Evolutionary conservation across 2,113 vertebrate species (phyloP).

Genomic region (Strix uralensis): DNA sequence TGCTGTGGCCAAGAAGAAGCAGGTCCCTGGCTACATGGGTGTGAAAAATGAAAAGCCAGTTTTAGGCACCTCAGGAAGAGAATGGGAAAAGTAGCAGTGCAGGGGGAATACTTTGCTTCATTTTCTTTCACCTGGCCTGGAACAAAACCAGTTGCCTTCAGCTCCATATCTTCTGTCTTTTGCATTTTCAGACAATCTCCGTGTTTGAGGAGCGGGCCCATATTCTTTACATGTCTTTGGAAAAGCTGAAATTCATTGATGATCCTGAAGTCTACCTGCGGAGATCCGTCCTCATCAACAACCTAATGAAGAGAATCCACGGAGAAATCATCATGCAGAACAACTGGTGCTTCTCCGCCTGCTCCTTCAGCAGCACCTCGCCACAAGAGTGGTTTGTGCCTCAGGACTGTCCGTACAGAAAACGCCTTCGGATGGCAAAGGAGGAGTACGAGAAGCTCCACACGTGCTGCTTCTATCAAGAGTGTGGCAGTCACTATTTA

Average conservation of each 20-base stretch:
- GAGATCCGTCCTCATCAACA: slow-evolving; percentile 95
- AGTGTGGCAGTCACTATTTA: slow-evolving; percentile 86
- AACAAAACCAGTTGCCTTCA: not conserved
- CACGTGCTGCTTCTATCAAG: slow-evolving; percentile 90
- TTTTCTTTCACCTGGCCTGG: not conserved
- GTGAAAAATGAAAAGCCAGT: not conserved
- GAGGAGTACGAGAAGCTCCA: slow-evolving; percentile 85
- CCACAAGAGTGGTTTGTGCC: slow-evolving; percentile 82
- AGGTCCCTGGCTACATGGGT: not conserved
- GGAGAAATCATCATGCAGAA: slow-evolving; percentile 93
- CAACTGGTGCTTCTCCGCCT: slow-evolving; percentile 90
- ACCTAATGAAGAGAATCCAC: slow-evolving; percentile 90
- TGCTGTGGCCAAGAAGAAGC: not conserved
- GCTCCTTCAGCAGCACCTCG: slow-evolving; percentile 71
- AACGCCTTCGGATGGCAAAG: slow-evolving; percentile 87
- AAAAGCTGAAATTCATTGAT: slow-evolving; percentile 95
- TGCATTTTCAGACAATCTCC: slow-evolving; percentile 82
- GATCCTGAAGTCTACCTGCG: slow-evolving; percentile 94
- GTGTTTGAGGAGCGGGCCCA: slow-evolving; percentile 92
- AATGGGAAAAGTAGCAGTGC: not conserved
- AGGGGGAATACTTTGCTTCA: not conserved
- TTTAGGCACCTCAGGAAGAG: not conserved
- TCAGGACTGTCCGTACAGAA: slow-evolving; percentile 86
- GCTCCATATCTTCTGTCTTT: not conserved
- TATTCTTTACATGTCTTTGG: slow-evolving; percentile 93